Percentiles rank a stretch among this genome's conserved stretches.
Evolutionary conservation across 2,113 vertebrate species (phyloP).

Genomic region (Hippopotamus amphibius): DNA sequence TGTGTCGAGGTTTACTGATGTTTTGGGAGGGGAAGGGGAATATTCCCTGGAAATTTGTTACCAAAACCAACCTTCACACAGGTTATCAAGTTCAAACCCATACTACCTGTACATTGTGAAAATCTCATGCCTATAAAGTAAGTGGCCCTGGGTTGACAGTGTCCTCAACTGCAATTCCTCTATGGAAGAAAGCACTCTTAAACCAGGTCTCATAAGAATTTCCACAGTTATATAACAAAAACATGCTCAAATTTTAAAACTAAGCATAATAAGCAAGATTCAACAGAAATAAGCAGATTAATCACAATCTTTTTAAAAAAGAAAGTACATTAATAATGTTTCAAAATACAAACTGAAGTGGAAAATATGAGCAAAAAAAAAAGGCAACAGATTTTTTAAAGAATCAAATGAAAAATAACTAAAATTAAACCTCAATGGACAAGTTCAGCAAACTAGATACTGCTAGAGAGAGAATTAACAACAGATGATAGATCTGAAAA

Average conservation of each 20-base stretch:
- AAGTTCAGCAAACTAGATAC: neutral
- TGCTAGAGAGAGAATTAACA: neutral
- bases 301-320: neutral
- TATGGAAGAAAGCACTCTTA: neutral
- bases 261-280: neutral
- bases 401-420: neutral
- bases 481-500: neutral
- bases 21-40: neutral
- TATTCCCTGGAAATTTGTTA: neutral
- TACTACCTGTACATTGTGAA: neutral
- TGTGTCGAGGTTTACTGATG: neutral
- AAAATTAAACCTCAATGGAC: neutral
- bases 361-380: neutral
- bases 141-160: neutral
- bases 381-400: neutral
- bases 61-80: neutral
- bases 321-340: neutral
- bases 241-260: neutral
- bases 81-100: neutral
- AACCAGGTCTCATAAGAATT: neutral
- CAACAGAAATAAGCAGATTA: neutral
- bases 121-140: neutral
- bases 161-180: neutral
- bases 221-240: conserved; percentile 23
- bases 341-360: neutral